Conservation (phyloP, 2,113 vertebrate genomes). For the Choloepus hoffmanni region DNA sequence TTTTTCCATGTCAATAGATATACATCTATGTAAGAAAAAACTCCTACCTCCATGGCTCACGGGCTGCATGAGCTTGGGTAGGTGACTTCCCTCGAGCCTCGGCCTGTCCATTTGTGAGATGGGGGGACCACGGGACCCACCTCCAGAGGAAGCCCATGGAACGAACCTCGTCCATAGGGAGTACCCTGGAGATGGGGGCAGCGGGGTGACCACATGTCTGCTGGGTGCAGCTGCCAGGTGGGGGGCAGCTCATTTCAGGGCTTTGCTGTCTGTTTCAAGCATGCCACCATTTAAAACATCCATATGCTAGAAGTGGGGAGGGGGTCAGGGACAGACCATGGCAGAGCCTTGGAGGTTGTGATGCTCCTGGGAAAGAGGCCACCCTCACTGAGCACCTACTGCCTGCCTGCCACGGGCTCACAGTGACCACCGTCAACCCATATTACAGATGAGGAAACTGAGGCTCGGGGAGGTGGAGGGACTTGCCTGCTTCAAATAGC, state of each 20-base stretch:
- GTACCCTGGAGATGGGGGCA: background rate
- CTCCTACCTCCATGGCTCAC: fast-evolving
- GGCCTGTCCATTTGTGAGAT: background rate
- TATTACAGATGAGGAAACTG: background rate
- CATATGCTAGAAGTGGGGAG: background rate
- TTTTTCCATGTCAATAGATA: background rate
- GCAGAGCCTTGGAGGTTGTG: background rate
- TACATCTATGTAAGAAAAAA: background rate
- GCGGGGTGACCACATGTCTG: fast-evolving
- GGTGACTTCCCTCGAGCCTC: background rate
- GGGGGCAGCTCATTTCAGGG: background rate
- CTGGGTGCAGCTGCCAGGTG: fast-evolving
- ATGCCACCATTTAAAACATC: background rate
- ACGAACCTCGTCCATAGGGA: background rate
- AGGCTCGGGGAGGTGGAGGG: background rate
- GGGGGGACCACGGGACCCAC: background rate
- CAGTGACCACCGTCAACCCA: background rate
- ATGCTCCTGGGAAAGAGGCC: background rate
- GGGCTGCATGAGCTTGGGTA: background rate
- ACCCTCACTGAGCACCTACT: background rate
- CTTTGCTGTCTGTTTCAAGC: background rate
- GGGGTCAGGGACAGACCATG: background rate
- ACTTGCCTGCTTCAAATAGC: background rate
- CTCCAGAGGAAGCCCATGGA: background rate
- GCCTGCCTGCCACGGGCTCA: background rate